Percentiles rank a stretch among this genome's conserved stretches.
Evolutionary conservation across 2,888 invertebrate genomes (phyloP).

Genomic region (Tiphia femorata): DNA sequence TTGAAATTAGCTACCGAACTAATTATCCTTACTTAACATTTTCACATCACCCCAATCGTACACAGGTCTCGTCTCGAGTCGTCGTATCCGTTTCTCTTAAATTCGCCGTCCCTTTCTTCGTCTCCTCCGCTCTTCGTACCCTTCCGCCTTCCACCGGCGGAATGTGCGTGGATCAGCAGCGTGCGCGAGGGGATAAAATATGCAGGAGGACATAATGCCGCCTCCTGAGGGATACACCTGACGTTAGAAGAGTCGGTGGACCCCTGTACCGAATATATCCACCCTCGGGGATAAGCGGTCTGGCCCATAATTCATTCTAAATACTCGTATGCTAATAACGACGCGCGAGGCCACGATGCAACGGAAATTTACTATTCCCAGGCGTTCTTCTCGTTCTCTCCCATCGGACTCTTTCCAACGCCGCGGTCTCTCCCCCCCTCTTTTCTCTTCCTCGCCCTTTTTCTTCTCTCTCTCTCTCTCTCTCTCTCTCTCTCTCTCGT

Average conservation of each 20-base stretch:
- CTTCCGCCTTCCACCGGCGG: too few relatives aligned
- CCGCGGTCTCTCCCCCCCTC: neutral
- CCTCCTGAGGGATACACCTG: conserved; percentile 57
- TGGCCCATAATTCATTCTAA: conserved; percentile 63
- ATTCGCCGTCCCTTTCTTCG: too few relatives aligned
- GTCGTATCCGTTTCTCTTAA: too few relatives aligned
- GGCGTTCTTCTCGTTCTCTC: conserved; percentile 28
- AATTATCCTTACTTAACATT: too few relatives aligned
- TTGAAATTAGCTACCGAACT: too few relatives aligned
- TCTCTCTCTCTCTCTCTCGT: neutral
- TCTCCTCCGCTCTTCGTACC: too few relatives aligned
- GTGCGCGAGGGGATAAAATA: conserved; percentile 45
- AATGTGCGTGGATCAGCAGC: too few relatives aligned
- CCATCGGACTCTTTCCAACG: conserved; percentile 1
- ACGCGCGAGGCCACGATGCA: conserved; percentile 42
- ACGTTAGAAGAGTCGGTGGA: conserved; percentile 32
- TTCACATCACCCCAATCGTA: too few relatives aligned
- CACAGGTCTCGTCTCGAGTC: too few relatives aligned
- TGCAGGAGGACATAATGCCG: conserved; percentile 48
- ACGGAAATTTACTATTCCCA: conserved; percentile 59
- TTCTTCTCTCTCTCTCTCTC: conserved; percentile 6
- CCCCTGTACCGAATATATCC: conserved; percentile 42
- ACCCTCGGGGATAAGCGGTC: conserved; percentile 51
- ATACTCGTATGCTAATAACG: conserved; percentile 65
- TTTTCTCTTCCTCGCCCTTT: conserved; percentile 5